Base-by-base conservation (phyloP, 2,113 vertebrate species). In the Mormoops blainvillei region DNA sequence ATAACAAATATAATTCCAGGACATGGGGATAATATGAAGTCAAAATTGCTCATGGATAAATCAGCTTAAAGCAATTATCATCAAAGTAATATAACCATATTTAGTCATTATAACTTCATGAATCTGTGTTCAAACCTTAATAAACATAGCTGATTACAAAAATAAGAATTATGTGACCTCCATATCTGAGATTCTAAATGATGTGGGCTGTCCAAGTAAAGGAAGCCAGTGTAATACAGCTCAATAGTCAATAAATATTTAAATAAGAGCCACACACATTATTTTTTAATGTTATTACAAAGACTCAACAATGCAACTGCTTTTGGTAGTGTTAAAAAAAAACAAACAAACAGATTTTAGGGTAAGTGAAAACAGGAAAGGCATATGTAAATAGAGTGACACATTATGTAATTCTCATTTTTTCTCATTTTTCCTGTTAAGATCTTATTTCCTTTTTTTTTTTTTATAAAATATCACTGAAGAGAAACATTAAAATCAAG, bases 401-500 rank as follows among this genome's bases (percentile, higher is more conserved):
- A 31, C 1, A 2, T 95, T 74, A 65, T 41, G 3, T 65, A 77
- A 68, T 61, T 68, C 14, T 43, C 68, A 82, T 74, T 74, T 93
- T 28, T 73, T 73, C 7, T 38, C 3, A 2, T 84, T 65, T 11
- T 56, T 95, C 19, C 20, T 31, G 13, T 45, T 91, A 70, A 95
- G 3, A 52, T 41, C 0, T 61, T 80, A 70, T 58, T 87, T 85
- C 61, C 15, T 12, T 56, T 95, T 76, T 12, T 56, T 95, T 76
- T 28, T 86, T 93, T 86, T 52, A 81, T 89, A 92, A 87, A 78
- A 96, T 73, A 56, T 87, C 61, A 74, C 80, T 87, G 26, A 81
- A 65, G 52, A 65, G 33, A 24, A 97, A 86, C 28, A 91, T 95
- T 88, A 84, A 92, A 97, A 93, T 95, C 70, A 94, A 95, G 63